Evolutionary conservation across 2,888 invertebrate genomes (phyloP), one percentile per base, ranked within the genome.

Genomic region (Folsomia manolachei): DNA sequence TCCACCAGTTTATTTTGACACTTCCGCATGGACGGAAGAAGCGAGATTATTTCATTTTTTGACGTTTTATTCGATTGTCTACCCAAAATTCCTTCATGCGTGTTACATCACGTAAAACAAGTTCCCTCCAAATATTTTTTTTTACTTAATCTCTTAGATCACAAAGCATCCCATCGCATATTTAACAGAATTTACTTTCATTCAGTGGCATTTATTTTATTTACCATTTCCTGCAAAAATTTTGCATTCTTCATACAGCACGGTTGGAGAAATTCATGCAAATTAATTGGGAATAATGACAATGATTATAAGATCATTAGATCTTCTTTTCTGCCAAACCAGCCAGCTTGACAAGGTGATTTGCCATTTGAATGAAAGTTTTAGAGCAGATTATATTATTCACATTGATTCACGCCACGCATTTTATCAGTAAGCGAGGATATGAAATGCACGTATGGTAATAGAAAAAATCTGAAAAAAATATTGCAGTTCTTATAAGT

Each of bases 271-370:
- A 56, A 56, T 27, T 72, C 72, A 64, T 69, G 68, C 25, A 39
- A 64, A 60, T 69, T 25, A 62, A 51, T 63, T 69, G 62, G 69
- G 62, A 27, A 61, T 68, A 27, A 65, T 27, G 39, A 65, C 27
- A 63, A 61, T 39, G 27, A 39, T 62, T 62, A 27, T 61, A 21
- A 69, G 25, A 25, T 63, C 24, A 1, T 63, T 27, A 51, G 19
- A 9, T 56, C 56, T 56, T 56, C 56, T 56, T 14, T 56, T 56
- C n/a, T 56, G 56, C 56, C 7, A 56, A 56, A 56, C 11, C 39
- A 56, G 56, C 56, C 18, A 21, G 56, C 56, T 56, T 56, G 56
- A 56, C 56, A 56, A 56, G 56, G 56, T 19, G 56, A 56, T 56
- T 56, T 56, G 56, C 56, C 18, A 18, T 19, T 19, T 56, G 56